Base-by-base conservation (phyloP, 2,113 vertebrate species). In the Hepsetus odoe region DNA sequence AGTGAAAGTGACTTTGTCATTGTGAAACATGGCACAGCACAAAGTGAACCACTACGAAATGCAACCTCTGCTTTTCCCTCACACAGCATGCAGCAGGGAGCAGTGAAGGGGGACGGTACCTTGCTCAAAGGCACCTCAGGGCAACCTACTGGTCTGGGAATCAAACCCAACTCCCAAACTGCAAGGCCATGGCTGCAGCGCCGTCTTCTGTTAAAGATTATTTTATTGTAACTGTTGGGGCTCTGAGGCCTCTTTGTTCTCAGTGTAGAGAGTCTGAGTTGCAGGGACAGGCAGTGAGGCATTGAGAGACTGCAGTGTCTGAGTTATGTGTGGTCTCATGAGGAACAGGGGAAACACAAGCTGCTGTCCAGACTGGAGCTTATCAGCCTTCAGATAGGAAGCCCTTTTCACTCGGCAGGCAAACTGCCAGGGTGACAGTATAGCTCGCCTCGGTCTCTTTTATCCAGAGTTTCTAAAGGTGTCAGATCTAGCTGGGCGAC, bases 281-380 rank as follows among this genome's bases (percentile, higher is more conserved):
- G 51, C 62, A 7, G 42, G 42, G 42, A 5, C 46, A 44, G 59
- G 18, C 46, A 33, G 67, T 51, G 49, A 70, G 32, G n/a, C 67
- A 30, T 30, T 51, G 26, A 10, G 35, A 44, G 38, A 58, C 49
- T 38, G 76, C 38, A 24, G 11, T 28, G 8, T 51, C 30, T n/a
- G 8, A 32, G 12, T 55, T 32, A 53, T n/a, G 20, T 49, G 42
- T 79, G 35, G 38, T n/a, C 46, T 76, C 38, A 51, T 44, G 28
- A 64, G 6, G 10, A 73, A n/a, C 49, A 56, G 33, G 24, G 16
- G 46, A 40, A 32, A 3, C 24, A 16, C 40, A 72, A 64, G 13
- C 59, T 32, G 68, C 58, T 56, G 33, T 79, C 77, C 46, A 65
- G 35, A 40, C 35, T 26, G 40, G 38, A 72, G 72, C 14, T 67